Conservation (phyloP, 2,113 vertebrate genomes). For the Etheostoma cragini region DNA sequence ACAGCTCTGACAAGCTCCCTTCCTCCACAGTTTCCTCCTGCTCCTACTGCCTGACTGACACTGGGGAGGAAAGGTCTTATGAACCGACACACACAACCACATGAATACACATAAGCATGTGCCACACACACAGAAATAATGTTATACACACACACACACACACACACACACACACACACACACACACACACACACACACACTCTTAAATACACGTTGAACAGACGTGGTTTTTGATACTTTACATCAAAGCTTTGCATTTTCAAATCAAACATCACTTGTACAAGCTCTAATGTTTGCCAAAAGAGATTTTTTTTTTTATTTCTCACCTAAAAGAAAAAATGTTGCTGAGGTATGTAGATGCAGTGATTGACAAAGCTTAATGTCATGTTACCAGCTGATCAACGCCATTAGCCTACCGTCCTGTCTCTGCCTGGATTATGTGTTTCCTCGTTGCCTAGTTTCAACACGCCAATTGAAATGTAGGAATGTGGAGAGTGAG, state of each 20-base stretch:
- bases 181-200: constrained; percentile 26
- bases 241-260: constrained; percentile 56
- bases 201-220: constrained; percentile 43
- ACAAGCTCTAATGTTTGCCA: constrained; percentile 28
- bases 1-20: constrained; percentile 83
- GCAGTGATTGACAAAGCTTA: constrained; percentile 62
- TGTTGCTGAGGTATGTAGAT: constrained; percentile 36
- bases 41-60: constrained; percentile 72
- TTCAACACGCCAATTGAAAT: constrained; percentile 36
- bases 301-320: neutral
- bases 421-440: constrained; percentile 50
- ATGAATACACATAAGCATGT: constrained; percentile 37
- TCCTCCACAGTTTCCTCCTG: constrained; percentile 75
- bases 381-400: constrained; percentile 66
- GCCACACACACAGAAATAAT: constrained; percentile 14
- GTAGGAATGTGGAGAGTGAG: constrained; percentile 32
- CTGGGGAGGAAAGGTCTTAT: constrained; percentile 45
- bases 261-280: constrained; percentile 52
- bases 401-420: constrained; percentile 40
- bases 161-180: constrained; percentile 30
- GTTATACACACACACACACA: constrained; percentile 19
- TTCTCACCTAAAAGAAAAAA: constrained; percentile 9
- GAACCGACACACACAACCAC: constrained; percentile 60
- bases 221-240: constrained; percentile 30
- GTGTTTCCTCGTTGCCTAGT: constrained; percentile 42